Evolutionary conservation across 2,888 invertebrate species (phyloP).

Genomic region (Steinernema hermaphroditum): DNA sequence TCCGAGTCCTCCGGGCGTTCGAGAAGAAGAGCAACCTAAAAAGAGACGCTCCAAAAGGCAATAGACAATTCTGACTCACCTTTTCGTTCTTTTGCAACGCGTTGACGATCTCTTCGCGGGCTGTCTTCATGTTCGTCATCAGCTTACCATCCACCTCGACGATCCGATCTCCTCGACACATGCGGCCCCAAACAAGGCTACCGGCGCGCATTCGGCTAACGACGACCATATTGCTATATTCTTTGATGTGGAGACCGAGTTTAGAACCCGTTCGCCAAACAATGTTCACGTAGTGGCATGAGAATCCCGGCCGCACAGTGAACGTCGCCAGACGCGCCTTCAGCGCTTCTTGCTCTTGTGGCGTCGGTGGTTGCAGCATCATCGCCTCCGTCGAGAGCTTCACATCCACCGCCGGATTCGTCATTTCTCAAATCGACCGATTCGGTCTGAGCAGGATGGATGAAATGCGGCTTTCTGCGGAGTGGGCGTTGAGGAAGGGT

Average conservation of each 20-base stretch:
- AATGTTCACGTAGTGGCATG: too few species aligned
- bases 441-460: too few species aligned
- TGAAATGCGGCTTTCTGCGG: too few species aligned
- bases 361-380: too few species aligned
- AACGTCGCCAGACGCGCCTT: too few species aligned
- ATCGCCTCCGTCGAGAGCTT: too few species aligned
- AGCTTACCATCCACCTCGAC: background rate
- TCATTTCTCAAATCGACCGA: too few species aligned
- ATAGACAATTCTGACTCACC: background rate
- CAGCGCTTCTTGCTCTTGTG: too few species aligned
- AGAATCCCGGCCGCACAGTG: too few species aligned
- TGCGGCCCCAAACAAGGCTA: background rate
- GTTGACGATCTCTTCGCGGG: background rate
- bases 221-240: constrained; percentile 12
- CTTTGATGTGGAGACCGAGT: constrained; percentile 9
- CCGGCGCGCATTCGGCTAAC: background rate
- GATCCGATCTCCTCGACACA: constrained; percentile 8
- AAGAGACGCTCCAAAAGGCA: background rate
- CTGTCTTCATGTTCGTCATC: background rate
- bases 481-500: too few species aligned
- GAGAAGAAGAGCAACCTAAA: background rate
- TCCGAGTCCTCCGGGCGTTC: constrained; percentile 10
- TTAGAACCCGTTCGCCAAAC: background rate
- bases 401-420: too few species aligned
- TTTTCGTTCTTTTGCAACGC: background rate